Evolutionary conservation across 2,888 invertebrate genomes (phyloP), one percentile per base, ranked within the genome.

Genomic region (Netelia melanura): DNA sequence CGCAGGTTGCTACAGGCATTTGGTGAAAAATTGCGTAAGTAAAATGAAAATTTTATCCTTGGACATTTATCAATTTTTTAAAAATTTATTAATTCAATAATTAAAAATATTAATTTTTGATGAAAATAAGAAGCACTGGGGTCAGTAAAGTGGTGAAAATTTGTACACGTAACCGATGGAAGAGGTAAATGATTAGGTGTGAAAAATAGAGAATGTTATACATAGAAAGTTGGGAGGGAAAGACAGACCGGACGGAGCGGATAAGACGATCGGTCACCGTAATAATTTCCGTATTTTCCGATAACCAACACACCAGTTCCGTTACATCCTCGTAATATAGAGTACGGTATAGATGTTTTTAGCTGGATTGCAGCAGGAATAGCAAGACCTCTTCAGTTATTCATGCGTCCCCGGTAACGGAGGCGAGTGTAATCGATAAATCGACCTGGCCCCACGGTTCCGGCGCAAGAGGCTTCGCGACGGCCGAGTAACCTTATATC

Each of bases 351-450:
- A 84, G 70, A 84, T 86, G 85, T 81, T 85, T 83, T 86, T 83
- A 85, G 72, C 67, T 72, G 54, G 72, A 65, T 83, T 67, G 72
- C 48, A 82, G 81, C 88, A 87, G 87, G 87, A 92, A 92, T 91
- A 91, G 91, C 90, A 90, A 90, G 88, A 91, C 86, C 89, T 90
- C 89, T 91, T 89, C 78, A 91, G 87, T 92, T 91, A 92, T 93
- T 92, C 90, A 92, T 92, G 89, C 88, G 87, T 91, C 91, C 90
- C 90, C 89, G 88, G 90, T 90, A 90, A 90, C 86, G 87, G 89
- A 91, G 90, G 88, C 86, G 83, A 88, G 86, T 10, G 77, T 85
- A 91, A 93, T 93, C 93, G 89, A 93, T 93, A 92, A 91, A 93
- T 92, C 91, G 92, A 91, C 88, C 89, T 79, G 58, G 58, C 54